Base-by-base conservation (phyloP, 2,113 vertebrate genomes). In the Callaeas wilsoni region DNA sequence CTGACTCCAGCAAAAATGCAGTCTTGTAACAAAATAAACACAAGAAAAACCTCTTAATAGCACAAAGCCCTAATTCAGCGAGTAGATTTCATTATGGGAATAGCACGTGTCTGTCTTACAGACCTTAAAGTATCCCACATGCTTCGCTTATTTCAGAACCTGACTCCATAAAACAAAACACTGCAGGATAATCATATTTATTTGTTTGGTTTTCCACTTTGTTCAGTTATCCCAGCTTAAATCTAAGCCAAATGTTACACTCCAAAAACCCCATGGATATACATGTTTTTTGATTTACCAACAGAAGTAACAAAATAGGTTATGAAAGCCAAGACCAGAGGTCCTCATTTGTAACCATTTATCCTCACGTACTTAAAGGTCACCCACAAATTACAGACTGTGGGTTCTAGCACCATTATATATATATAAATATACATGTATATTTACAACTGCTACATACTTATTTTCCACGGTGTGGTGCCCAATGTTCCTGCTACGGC, bases 231-330 rank as follows among this genome's bases (percentile, higher is more conserved):
- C 87, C 91, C 63, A 88, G 84, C 89, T 93, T 92, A 97, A 97
- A 96, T 97, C 85, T 92, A 97, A 97, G 92, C 92, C 97, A 97
- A 97, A 96, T 96, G 88, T 96, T 96, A n/a, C 71, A 53, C 74
- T 86, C 94, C 85, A 87, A 77, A 88, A 88, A 33, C 7, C 55
- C 77, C 70, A 59, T 41, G 85, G 77, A 94, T 83, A 63, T 89
- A 77, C 80, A 93, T 41, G 88, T 41, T 91, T 96, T 94, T 89
- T 75, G 87, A 96, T 96, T 97, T 97, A 96, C 87, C 75, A 95
- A 89, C 78, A 89, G 63, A 37, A 79, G 65, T 69, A 93, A 90
- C 93, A 81, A 94, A 88, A 93, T 59, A 85, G 57, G 80, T 74
- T 93, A 42, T 9, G 16, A 93, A 46, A 95, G 91, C 94, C 89